These are phyloP conservation scores for Fabriciana adippe DNA, from an alignment of 2,888 invertebrate species.

Conservation along the genomic window DNA sequence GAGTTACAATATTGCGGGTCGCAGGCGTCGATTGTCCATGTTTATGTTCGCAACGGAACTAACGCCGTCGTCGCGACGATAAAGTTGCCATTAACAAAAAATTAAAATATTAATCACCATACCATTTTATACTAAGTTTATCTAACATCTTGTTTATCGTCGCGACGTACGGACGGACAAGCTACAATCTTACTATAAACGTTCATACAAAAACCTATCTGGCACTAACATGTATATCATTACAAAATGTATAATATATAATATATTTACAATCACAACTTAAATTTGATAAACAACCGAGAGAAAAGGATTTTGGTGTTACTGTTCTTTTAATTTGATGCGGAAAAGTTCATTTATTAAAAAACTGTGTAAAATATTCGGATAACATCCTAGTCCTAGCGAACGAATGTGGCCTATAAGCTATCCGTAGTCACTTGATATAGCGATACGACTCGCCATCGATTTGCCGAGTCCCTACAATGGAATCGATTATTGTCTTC, in stretches of 20 bases:
- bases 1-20: too few species aligned
- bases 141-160: background rate
- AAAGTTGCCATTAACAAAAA: too few species aligned
- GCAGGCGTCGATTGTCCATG: too few species aligned
- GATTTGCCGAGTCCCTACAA: background rate
- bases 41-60: too few species aligned
- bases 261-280: constrained; percentile 81
- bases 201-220: constrained; percentile 79
- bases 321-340: constrained; percentile 42
- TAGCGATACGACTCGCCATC: background rate
- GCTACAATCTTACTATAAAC: constrained; percentile 59
- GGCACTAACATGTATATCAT: constrained; percentile 80
- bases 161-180: constrained; percentile 26
- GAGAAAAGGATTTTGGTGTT: constrained; percentile 70
- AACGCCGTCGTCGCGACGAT: too few species aligned
- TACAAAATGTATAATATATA: constrained; percentile 80
- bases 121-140: background rate
- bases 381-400: background rate
- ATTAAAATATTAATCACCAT: background rate
- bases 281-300: constrained; percentile 80
- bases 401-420: constrained; percentile 2
- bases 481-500: constrained; percentile 35
- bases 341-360: constrained; percentile 4
- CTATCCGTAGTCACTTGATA: constrained; percentile 4
- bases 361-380: constrained; percentile 16